Base-by-base conservation (phyloP, 2,888 invertebrate genomes). In the Melanotus villosus region DNA sequence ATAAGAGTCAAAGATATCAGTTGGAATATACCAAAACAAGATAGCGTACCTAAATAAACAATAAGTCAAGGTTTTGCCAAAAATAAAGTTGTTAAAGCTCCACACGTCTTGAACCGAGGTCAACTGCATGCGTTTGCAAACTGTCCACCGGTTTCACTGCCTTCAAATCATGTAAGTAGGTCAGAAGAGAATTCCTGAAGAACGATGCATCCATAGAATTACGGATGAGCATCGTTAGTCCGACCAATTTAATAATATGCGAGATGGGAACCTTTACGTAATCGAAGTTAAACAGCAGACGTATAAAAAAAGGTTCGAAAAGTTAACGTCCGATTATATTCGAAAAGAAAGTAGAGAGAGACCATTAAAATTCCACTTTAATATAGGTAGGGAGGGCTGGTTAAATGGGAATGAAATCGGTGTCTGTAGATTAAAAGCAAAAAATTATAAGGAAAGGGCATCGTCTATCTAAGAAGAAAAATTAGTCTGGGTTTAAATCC, bases 401-500 rank as follows among this genome's bases (percentile, higher is more conserved):
- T 3, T 9, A 59, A 45, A 45, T 45, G 30, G 26, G 16, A 12
- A 14, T 19, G 10, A 21, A 30, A 52, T 18, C 5, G 14, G 32
- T 26, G 9, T 30, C 19, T 14, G 16, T 18, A 32, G 18, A 45
- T 47, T 43, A 23, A 41, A 36, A 12, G 34, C 18, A 26, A 45
- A 60, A 60, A 43, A 45, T 10, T 52, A 14, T 52, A 10, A 65
- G 57, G 23, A 65, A 26, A 57, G 65, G 65, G 54, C 38, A n/a
- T 47, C 66, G 65, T 63, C 66, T 70, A 59, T 65, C 68, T 66
- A 52, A 36, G n/a, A 68, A 72, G 72, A 72, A 72, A 69, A 72
- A 72, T 72, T 62, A 57, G 72, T 72, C 72, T 72, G 72, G 66
- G 30, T 18, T 58, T 63, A 50, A n/a, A 52, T 63, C 50, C 64